Conservation (phyloP, 2,113 vertebrate species). For the Nothocercus nigrocapillus region DNA sequence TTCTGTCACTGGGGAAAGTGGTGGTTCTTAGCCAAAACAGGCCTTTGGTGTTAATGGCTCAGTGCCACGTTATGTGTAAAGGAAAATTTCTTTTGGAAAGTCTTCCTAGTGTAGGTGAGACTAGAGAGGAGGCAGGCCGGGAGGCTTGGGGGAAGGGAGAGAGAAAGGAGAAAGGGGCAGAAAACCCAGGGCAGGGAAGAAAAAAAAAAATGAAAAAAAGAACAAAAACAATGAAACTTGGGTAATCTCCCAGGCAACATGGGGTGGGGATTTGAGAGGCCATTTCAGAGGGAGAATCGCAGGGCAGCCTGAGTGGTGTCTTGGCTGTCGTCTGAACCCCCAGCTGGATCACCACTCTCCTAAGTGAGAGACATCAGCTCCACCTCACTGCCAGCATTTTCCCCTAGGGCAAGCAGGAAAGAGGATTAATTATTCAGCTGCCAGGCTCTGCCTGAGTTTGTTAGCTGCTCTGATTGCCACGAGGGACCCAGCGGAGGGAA, state of each 20-base stretch:
- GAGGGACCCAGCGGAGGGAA: not conserved
- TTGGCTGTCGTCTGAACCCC: not conserved
- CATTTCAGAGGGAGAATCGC: not conserved
- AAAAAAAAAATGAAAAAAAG: not conserved
- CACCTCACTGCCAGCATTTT: not conserved
- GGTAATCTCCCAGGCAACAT: not conserved
- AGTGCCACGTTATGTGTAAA: not conserved
- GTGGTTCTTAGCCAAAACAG: not conserved
- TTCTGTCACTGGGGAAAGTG: not conserved
- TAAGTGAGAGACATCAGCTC: not conserved
- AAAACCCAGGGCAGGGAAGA: too few relatives aligned
- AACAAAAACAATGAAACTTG: not conserved
- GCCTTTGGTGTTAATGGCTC: not conserved
- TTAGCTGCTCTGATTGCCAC: not conserved
- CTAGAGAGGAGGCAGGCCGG: not conserved
- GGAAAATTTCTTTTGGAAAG: not conserved
- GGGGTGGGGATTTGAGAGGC: rapidly evolving
- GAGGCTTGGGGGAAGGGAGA: not conserved
- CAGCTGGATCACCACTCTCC: not conserved
- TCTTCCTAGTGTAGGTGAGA: not conserved
- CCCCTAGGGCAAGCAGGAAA: not conserved
- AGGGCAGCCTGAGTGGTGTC: not conserved
- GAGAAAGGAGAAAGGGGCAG: not conserved
- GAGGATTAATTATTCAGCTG: not conserved
- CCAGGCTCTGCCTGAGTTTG: not conserved